Conservation (phyloP, 2,888 invertebrate species). For the Caenorhabditis drosophilae region DNA sequence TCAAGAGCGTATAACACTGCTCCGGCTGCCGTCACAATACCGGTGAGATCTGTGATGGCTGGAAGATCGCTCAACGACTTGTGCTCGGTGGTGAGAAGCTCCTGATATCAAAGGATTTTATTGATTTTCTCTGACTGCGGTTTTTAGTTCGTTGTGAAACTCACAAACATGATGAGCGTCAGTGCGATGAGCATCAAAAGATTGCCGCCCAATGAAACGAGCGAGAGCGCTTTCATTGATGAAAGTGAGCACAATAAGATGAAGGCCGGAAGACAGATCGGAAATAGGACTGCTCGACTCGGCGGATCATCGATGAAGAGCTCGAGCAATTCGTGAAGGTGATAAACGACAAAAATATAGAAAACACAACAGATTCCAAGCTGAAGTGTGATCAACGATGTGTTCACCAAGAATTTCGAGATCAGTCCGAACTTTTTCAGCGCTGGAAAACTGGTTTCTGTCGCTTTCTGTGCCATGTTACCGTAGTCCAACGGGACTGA, state of each 20-base stretch:
- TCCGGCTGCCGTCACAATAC: slow-evolving; percentile 60
- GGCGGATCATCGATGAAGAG: slow-evolving; percentile 18
- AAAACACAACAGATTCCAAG: slow-evolving; percentile 66
- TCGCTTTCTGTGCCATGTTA: slow-evolving; percentile 69
- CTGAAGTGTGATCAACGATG: slow-evolving; percentile 56
- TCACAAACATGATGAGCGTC: slow-evolving; percentile 51
- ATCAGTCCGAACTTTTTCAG: slow-evolving; percentile 46
- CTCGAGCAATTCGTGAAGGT: slow-evolving; percentile 53
- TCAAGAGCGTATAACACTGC: slow-evolving; percentile 66
- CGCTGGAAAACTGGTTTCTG: slow-evolving; percentile 53
- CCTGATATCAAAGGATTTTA: slow-evolving; percentile 22
- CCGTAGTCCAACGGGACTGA: slow-evolving; percentile 69
- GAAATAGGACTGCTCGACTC: slow-evolving; percentile 30
- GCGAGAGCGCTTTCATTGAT: slow-evolving; percentile 48
- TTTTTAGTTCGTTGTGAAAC: too few species aligned
- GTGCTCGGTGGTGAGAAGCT: slow-evolving; percentile 38
- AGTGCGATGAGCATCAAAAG: slow-evolving; percentile 59
- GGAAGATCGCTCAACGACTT: slow-evolving; percentile 41
- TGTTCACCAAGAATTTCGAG: slow-evolving; percentile 57
- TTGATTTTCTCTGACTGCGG: not conserved
- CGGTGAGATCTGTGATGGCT: slow-evolving; percentile 53
- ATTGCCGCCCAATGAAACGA: slow-evolving; percentile 60
- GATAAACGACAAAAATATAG: slow-evolving; percentile 62
- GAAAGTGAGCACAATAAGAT: slow-evolving; percentile 32
- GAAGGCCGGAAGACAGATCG: slow-evolving; percentile 27